Evolutionary conservation across 2,888 invertebrate genomes (phyloP).

Genomic region (Phengaris arion): DNA sequence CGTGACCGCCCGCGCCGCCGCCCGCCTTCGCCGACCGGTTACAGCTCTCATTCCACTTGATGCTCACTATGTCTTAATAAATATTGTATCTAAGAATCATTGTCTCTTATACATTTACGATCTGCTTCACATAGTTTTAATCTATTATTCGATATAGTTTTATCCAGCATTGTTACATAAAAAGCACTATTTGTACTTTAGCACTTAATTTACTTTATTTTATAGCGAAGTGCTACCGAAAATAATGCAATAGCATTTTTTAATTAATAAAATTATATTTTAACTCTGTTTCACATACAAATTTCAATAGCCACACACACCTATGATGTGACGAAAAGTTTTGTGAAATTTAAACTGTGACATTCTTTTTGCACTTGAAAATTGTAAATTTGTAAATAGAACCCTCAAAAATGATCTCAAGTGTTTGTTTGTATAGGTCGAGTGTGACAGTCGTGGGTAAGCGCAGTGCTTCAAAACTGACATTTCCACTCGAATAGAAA

Average conservation of each 20-base stretch:
- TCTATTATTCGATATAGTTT: conserved; percentile 3
- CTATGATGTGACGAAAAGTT: background rate
- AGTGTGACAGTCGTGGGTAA: conserved; percentile 38
- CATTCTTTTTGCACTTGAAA: background rate
- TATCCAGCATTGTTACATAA: background rate
- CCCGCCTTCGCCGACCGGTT: conserved; percentile 43
- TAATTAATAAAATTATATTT: background rate
- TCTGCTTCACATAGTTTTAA: conserved; percentile 21
- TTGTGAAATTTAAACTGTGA: background rate
- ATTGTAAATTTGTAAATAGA: conserved; percentile 30
- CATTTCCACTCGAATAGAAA: conserved; percentile 43
- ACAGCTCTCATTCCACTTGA: conserved; percentile 44
- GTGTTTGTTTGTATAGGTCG: conserved; percentile 42
- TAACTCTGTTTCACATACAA: background rate
- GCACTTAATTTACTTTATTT: background rate
- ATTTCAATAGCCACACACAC: background rate
- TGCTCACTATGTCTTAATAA: conserved; percentile 37
- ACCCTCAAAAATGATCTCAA: conserved; percentile 32
- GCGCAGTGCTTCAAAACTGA: conserved; percentile 41
- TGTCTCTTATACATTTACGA: conserved; percentile 35
- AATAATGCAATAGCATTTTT: too few species aligned
- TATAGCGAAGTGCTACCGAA: background rate
- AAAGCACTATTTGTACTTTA: conserved; percentile 9
- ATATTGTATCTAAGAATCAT: conserved; percentile 35
- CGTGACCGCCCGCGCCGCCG: conserved; percentile 48